Evolutionary conservation across 2,113 vertebrate species (phyloP).

Genomic region (Onychostruthus taczanowskii): DNA sequence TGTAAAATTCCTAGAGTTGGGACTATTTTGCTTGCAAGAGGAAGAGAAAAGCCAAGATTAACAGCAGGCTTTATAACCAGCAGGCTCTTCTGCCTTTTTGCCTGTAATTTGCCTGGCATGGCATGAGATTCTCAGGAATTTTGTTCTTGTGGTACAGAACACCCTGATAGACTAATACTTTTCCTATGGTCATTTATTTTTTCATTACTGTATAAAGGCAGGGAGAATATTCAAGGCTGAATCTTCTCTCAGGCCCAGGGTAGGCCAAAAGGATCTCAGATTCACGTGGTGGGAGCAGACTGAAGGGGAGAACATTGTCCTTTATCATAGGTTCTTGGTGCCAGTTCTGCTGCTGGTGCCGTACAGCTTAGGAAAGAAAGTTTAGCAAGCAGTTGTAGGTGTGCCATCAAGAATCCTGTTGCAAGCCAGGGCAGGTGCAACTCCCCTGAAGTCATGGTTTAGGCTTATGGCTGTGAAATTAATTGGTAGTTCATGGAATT

Average conservation of each 20-base stretch:
- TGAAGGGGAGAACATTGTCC: not conserved
- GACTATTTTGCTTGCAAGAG: not conserved
- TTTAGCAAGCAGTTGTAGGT: not conserved
- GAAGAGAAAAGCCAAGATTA: not conserved
- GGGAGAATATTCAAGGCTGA: not conserved
- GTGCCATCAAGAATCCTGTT: not conserved
- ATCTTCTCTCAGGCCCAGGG: not conserved
- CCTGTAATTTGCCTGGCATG: not conserved
- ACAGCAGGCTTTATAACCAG: not conserved
- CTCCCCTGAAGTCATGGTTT: not conserved
- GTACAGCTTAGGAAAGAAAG: not conserved
- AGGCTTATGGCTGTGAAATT: not conserved
- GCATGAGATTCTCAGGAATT: not conserved
- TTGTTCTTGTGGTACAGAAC: not conserved
- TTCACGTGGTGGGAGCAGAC: rapidly evolving
- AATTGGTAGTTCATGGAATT: not conserved
- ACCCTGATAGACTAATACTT: not conserved
- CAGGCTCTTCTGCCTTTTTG: not conserved
- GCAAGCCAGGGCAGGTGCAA: not conserved
- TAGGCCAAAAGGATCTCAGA: not conserved
- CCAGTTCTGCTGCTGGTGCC: not conserved
- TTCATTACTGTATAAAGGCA: not conserved
- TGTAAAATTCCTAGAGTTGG: not conserved
- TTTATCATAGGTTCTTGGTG: not conserved
- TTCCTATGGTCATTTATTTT: not conserved